A percentile compares a stretch with the other conserved stretches of the same genome.
Evolutionary conservation across 1,140 invertebrate genomes (phyloP).

Genomic region (Laodelphax striatellus): DNA sequence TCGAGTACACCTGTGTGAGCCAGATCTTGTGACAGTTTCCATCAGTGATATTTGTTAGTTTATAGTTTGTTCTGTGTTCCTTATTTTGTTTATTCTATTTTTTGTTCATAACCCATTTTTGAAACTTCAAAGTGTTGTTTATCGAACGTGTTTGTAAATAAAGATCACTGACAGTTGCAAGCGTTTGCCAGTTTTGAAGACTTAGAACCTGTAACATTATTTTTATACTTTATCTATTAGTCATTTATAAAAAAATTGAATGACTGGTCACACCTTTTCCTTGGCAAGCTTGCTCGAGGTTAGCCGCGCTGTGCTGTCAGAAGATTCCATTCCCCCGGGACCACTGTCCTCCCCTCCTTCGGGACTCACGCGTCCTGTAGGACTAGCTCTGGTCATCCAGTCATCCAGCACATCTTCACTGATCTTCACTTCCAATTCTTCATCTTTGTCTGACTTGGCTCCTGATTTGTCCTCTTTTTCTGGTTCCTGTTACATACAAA

Average conservation of each 20-base stretch:
- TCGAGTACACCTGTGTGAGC: too few species aligned
- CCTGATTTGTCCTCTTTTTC: not conserved
- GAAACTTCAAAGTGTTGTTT: too few species aligned
- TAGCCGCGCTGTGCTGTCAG: conserved; percentile 4
- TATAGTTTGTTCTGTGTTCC: too few species aligned
- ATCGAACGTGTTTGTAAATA: too few species aligned
- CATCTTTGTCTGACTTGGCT: not conserved
- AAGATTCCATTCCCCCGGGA: conserved; percentile 31
- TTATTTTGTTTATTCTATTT: too few species aligned
- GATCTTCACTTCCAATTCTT: conserved; percentile 26
- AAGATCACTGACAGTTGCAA: not conserved
- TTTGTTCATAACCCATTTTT: too few species aligned
- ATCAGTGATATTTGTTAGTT: too few species aligned
- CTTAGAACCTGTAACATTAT: too few species aligned
- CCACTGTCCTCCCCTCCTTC: conserved; percentile 47
- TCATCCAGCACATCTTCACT: conserved; percentile 41
- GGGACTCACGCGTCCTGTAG: conserved; percentile 45
- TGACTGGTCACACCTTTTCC: not conserved
- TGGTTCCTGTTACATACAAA: not conserved
- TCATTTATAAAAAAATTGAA: not conserved
- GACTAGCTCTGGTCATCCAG: conserved; percentile 38
- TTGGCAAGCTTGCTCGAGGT: not conserved
- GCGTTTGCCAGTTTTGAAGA: not conserved
- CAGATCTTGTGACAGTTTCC: too few species aligned
- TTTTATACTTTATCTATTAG: too few species aligned